Base-by-base conservation (phyloP, 1,140 invertebrate species). In the Linepithema humile region DNA sequence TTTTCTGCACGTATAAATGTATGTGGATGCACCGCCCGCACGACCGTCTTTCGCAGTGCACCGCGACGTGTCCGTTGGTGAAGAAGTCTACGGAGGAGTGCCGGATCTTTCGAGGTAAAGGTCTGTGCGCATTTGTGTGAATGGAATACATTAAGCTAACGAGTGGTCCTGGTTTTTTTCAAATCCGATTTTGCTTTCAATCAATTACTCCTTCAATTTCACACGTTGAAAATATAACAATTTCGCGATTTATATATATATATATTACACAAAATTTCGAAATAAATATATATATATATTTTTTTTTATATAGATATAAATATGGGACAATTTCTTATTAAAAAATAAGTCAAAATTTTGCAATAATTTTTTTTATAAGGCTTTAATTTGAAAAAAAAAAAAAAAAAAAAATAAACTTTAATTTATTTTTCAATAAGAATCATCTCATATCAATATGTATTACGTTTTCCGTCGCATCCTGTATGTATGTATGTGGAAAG, bases 1-100 rank as follows among this genome's bases (percentile, higher is more conserved):
- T 92, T 92, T 92, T 82, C 86, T 85, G 69, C 75, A 69, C 67
- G 85, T 91, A 93, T 93, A 93, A 91, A 92, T 92, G 89, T 83
- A 65, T 60, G 77, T 53, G 12, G 35, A 67, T 69, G 26, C 45
- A n/a, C 38, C 10, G 23, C 40, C 50, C 4, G 40, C 50, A 80
- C 75, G 75, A 80, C 48, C 26, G 50, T 53, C 77, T 59, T 87
- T 69, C 62, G 77, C 60, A 86, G 84, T 89, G 45, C 32, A 62
- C 55, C 50, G 60, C 32, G 48, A 74, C 20, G 32, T 59, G 59
- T 85, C 26, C 83, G 57, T 72, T 38, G 48, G 45, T 50, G 67
- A 83, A 83, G 57, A 55, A 15, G 17, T 69, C 64, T 60, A 9
- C 40, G 23, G 69, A 70, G 55, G 55, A 64, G 84, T 69, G 53